phyloP scores from a whole-genome alignment of 2,113 vertebrate species.

The Telmatochromis sp. region DNA sequence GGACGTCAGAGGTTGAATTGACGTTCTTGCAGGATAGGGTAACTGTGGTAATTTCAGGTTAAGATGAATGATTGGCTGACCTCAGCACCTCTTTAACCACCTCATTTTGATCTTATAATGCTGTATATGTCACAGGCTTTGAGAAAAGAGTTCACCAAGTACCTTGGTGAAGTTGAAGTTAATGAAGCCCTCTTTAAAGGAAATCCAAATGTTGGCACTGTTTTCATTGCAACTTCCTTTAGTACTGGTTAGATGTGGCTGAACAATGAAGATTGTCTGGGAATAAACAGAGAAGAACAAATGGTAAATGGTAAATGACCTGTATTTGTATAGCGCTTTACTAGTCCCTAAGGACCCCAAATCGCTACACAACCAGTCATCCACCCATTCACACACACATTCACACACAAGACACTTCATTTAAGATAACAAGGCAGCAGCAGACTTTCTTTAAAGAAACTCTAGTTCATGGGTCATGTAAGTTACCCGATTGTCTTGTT shows the following conservation, averaged over 20 bases:
- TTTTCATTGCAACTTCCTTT: background rate
- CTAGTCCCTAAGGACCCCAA: background rate
- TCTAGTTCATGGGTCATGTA: background rate
- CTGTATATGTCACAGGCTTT: background rate
- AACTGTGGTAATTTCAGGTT: background rate
- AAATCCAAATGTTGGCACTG: background rate
- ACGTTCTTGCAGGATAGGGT: background rate
- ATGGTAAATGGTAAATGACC: background rate
- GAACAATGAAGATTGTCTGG: constrained; percentile 54
- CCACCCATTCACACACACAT: background rate
- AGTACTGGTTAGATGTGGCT: background rate
- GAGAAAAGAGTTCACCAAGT: background rate
- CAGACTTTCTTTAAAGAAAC: background rate
- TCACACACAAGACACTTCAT: background rate
- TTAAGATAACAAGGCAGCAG: background rate
- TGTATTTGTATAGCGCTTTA: background rate
- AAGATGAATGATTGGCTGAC: background rate
- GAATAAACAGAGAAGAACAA: background rate
- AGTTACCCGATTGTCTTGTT: background rate
- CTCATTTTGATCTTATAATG: background rate
- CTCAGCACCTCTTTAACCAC: background rate
- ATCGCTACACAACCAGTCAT: background rate
- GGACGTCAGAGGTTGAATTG: background rate
- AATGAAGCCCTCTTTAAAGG: constrained; percentile 34
- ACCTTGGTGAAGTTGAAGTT: constrained; percentile 60